phyloP scores from a whole-genome alignment of 2,797 vertebrate genomes.

The Eulemur albifrons region DNA sequence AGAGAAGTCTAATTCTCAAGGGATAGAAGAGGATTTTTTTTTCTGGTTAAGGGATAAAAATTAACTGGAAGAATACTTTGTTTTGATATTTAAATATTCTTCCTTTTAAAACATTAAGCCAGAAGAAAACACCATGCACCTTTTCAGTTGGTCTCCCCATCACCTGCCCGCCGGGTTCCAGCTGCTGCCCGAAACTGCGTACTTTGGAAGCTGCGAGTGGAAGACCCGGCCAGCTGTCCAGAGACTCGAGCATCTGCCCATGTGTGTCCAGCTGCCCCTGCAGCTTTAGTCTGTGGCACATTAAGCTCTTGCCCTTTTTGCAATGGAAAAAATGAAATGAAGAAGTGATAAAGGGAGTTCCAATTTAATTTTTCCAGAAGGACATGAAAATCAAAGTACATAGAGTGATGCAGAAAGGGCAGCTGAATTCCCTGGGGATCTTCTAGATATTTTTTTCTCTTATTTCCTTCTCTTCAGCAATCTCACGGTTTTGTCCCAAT shows the following conservation, averaged over 20 bases:
- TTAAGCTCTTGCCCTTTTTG: constrained; percentile 77
- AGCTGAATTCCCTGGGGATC: constrained; percentile 8
- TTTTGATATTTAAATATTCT: background rate
- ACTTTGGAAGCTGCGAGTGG: constrained; percentile 53
- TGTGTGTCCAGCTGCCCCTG: constrained; percentile 78
- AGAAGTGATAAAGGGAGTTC: constrained; percentile 68
- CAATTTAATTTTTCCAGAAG: constrained; percentile 75
- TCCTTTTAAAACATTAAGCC: background rate
- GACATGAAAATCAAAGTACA: constrained; percentile 69
- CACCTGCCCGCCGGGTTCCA: background rate
- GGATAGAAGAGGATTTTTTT: background rate
- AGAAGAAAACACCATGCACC: background rate
- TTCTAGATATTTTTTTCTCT: background rate
- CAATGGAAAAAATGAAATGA: constrained; percentile 60
- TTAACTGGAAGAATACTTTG: background rate
- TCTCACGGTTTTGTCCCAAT: background rate
- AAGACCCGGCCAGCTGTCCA: constrained; percentile 44
- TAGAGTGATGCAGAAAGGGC: constrained; percentile 49
- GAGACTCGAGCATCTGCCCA: constrained; percentile 58
- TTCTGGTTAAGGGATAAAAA: constrained; percentile 22
- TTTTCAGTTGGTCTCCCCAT: background rate
- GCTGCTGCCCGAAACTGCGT: background rate
- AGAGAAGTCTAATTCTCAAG: background rate
- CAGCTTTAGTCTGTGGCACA: constrained; percentile 58
- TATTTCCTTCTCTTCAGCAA: background rate